phyloP scores from a whole-genome alignment of 2,113 vertebrate species.

The Pao palembangensis region DNA sequence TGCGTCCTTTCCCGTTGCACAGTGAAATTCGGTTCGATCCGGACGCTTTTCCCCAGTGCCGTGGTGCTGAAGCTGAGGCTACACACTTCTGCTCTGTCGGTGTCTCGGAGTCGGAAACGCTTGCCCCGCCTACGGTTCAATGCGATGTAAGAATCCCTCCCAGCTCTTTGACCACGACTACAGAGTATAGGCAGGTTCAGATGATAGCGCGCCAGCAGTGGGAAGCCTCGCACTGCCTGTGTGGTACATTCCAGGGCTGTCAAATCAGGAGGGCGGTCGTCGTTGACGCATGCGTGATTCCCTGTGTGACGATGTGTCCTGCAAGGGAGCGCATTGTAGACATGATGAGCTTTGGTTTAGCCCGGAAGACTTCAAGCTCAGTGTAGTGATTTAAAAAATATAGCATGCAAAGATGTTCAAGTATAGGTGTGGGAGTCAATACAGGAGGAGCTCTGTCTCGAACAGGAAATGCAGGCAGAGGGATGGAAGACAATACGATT shows the following conservation, averaged over 20 bases:
- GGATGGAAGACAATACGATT: no score
- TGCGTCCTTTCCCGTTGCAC: conserved; percentile 29
- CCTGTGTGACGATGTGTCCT: conserved; percentile 37
- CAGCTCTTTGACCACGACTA: conserved; percentile 51
- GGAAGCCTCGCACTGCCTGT: conserved; percentile 55
- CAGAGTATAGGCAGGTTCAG: conserved; percentile 69
- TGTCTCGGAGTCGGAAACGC: conserved; percentile 69
- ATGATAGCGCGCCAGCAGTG: conserved; percentile 63
- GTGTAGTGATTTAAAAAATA: no score
- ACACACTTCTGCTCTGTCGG: conserved; percentile 63
- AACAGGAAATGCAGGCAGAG: no score
- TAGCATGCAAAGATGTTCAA: no score
- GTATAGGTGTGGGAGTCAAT: no score
- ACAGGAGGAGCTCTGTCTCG: no score
- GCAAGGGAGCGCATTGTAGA: conserved; percentile 1
- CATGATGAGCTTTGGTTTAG: neutral
- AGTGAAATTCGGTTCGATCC: conserved; percentile 50
- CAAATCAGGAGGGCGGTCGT: conserved; percentile 55
- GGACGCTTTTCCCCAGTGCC: conserved; percentile 62
- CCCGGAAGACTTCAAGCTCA: no score
- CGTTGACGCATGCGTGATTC: conserved; percentile 66
- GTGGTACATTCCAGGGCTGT: conserved; percentile 44
- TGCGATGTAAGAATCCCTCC: conserved; percentile 76
- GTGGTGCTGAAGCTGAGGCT: conserved; percentile 72
- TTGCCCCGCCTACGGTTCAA: conserved; percentile 55